These are phyloP conservation scores for Cryptoprocta ferox DNA, from an alignment of 2,797 vertebrate genomes.

Conservation along the genomic window DNA sequence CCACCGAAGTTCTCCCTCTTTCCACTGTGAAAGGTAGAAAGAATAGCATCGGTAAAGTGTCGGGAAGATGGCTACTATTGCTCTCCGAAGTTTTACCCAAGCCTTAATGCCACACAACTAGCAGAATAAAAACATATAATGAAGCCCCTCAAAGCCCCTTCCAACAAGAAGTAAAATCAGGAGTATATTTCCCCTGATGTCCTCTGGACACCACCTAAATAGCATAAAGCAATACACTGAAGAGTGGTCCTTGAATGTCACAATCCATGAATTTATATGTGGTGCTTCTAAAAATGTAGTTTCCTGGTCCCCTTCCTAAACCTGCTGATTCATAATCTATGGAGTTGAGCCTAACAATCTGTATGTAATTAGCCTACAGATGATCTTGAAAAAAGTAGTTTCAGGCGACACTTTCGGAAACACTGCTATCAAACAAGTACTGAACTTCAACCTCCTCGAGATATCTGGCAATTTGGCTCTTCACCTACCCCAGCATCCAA, in stretches of 20 bases:
- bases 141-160: neutral
- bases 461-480: neutral
- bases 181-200: neutral
- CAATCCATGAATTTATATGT: neutral
- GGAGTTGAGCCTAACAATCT: neutral
- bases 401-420: neutral
- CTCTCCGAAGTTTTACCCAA: neutral
- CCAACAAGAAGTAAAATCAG: neutral
- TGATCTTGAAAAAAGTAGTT: neutral
- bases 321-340: neutral
- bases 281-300: neutral
- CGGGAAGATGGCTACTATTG: neutral
- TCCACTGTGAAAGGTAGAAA: neutral
- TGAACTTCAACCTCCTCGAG: neutral
- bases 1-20: neutral
- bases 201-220: neutral
- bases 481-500: neutral
- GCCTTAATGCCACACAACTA: neutral
- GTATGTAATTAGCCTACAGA: neutral
- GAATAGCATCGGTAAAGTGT: neutral
- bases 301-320: neutral
- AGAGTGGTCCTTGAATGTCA: neutral
- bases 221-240: neutral
- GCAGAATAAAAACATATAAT: neutral
- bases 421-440: constrained; percentile 10